Base-by-base conservation (phyloP, 2,888 invertebrate species). In the Stenodema calcarata region DNA sequence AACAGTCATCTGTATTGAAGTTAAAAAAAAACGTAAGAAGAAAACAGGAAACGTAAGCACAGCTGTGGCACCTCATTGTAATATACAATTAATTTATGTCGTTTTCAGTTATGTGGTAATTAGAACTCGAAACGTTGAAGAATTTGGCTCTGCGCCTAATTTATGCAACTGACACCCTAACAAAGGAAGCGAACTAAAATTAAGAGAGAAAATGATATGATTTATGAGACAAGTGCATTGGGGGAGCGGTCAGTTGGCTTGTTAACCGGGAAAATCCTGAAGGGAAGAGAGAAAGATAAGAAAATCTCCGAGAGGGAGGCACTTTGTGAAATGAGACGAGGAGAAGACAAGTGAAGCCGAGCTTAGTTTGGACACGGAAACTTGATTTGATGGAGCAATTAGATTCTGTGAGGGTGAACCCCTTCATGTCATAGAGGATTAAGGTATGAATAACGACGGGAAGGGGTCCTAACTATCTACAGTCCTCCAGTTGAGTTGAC, bases 311-410 rank as follows among this genome's bases (percentile, higher is more conserved):
- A 7, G 80, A 12, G 27, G 28, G 30, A 30, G 62, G 82, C 82
- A 82, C 82, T 82, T 69, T 82, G 82, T 69, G 82, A 82, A 82
- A 82, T 82, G 82, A 82, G 82, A 82, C 80, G 80, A 80, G 62
- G 54, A 62, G 62, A 50, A 54, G 80, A 62, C 80, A 82, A 80
- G 80, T 62, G 62, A 80, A 80, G 50, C 80, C 14, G 54, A 54
- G 80, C 54, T 62, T 41, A 54, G 80, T 54, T 28, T 28, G 50
- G 78, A 80, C 50, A 41, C 62, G 82, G 50, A 11, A 42, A 69
- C 82, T 82, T 82, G 62, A 82, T 82, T 69, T 76, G 47, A 54
- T 75, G 54, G 73, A 44, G 47, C 76, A 85, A 85, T 85, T 85
- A 85, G 85, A 85, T 85, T 62, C 18, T 54, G 82, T n/a, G 30